Percentiles rank a stretch among this genome's conserved stretches.
phyloP scores from a whole-genome alignment of 2,888 invertebrate species.

The Exephanes ischioxanthus region DNA sequence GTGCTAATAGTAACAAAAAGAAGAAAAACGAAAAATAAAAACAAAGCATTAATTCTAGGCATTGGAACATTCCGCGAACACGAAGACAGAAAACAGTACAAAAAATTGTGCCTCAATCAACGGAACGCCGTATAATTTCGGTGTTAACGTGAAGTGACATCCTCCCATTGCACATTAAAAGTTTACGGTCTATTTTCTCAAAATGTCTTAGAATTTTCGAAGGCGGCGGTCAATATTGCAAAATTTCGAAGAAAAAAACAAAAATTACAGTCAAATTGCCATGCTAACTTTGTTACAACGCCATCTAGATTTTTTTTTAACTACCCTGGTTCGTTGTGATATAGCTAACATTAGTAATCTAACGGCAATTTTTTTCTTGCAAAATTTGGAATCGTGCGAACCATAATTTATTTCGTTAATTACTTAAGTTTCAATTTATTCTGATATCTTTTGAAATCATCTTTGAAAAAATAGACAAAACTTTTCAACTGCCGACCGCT shows the following conservation, averaged over 20 bases:
- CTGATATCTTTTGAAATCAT: too few relatives aligned
- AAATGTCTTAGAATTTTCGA: not conserved
- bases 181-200: not conserved
- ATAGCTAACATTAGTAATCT: too few relatives aligned
- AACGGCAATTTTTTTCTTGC: too few relatives aligned
- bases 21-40: slow-evolving; percentile 11
- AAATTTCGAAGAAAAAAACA: not conserved
- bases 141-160: not conserved
- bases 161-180: not conserved
- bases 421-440: too few relatives aligned
- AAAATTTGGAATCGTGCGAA: too few relatives aligned
- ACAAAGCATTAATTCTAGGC: slow-evolving; percentile 10
- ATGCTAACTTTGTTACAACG: not conserved
- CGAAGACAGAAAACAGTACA: slow-evolving; percentile 18
- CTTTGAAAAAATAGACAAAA: too few relatives aligned
- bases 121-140: slow-evolving; percentile 1
- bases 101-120: not conserved
- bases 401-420: too few relatives aligned
- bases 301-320: not conserved
- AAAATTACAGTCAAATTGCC: not conserved
- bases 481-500: too few relatives aligned
- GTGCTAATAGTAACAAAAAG: slow-evolving; percentile 29
- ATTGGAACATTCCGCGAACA: not conserved
- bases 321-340: too few relatives aligned
- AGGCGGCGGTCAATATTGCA: not conserved